Evolutionary conservation across 2,797 vertebrate genomes (phyloP).

Genomic region (Dermochelys coriacea): DNA sequence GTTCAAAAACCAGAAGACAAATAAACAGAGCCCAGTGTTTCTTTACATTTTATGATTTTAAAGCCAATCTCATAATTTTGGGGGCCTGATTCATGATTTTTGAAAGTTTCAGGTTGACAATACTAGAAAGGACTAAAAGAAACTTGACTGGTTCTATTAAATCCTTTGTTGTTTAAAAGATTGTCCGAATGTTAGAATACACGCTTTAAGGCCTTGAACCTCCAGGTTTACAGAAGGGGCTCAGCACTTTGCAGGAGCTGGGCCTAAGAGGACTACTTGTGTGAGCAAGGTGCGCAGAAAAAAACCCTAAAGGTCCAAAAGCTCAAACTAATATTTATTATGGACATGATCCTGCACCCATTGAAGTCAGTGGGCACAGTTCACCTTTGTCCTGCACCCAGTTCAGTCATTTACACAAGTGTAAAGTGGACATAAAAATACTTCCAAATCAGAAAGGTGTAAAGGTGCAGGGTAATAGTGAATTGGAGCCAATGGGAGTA

Average conservation of each 20-base stretch:
- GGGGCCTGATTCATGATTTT: neutral
- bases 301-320: neutral
- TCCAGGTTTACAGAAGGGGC: too few species aligned
- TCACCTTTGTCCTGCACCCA: too few species aligned
- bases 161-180: neutral
- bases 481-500: fast-evolving
- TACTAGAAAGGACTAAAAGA: neutral
- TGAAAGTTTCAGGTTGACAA: neutral
- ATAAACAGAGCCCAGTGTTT: too few species aligned
- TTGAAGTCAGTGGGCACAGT: neutral
- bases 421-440: neutral
- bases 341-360: too few species aligned
- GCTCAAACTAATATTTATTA: neutral
- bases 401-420: too few species aligned
- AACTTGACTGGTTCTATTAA: neutral
- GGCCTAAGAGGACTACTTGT: fast-evolving
- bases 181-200: neutral
- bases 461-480: fast-evolving
- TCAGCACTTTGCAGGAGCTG: too few species aligned
- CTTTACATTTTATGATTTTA: neutral
- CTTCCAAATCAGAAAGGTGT: fast-evolving
- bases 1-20: too few species aligned
- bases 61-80: neutral
- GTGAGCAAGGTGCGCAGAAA: neutral
- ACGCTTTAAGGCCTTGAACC: too few species aligned